Percentiles rank a stretch among this genome's conserved stretches.
These are phyloP conservation scores for Panulirus ornatus DNA, from an alignment of 1,140 invertebrate genomes.

Conservation along the genomic window DNA sequence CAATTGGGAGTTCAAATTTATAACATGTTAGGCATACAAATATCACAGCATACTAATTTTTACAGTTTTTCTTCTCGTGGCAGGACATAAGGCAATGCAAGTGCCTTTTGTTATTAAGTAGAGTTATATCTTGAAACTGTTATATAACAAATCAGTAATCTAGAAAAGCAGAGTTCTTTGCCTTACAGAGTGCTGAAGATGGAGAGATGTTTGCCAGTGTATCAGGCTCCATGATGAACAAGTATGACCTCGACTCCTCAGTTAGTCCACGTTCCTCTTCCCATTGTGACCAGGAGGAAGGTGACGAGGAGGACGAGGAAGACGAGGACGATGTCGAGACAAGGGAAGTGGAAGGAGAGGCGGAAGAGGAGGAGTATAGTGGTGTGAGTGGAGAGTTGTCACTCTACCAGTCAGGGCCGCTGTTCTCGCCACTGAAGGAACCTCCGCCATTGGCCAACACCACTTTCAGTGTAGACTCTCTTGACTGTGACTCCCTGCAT, in stretches of 20 bases:
- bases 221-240: conserved; percentile 88
- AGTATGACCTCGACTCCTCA: conserved; percentile 87
- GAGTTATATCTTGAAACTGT: too few relatives aligned
- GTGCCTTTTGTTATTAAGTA: too few relatives aligned
- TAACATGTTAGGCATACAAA: too few relatives aligned
- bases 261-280: conserved; percentile 85
- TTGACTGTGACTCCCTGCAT: conserved; percentile 88
- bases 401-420: conserved; percentile 78
- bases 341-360: conserved; percentile 40
- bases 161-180: neutral
- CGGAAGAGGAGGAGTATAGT: conserved; percentile 72
- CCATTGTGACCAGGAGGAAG: conserved; percentile 77
- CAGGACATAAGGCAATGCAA: too few relatives aligned
- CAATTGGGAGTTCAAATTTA: too few relatives aligned
- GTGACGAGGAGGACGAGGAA: conserved; percentile 54
- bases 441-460: conserved; percentile 83
- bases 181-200: conserved; percentile 81
- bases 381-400: conserved; percentile 75
- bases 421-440: conserved; percentile 94
- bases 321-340: conserved; percentile 37
- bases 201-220: conserved; percentile 90
- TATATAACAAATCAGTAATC: too few relatives aligned
- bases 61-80: too few relatives aligned
- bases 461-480: conserved; percentile 92
- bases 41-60: too few relatives aligned